Base-by-base conservation (phyloP, 2,888 invertebrate genomes). In the Odontocolon sp. region DNA sequence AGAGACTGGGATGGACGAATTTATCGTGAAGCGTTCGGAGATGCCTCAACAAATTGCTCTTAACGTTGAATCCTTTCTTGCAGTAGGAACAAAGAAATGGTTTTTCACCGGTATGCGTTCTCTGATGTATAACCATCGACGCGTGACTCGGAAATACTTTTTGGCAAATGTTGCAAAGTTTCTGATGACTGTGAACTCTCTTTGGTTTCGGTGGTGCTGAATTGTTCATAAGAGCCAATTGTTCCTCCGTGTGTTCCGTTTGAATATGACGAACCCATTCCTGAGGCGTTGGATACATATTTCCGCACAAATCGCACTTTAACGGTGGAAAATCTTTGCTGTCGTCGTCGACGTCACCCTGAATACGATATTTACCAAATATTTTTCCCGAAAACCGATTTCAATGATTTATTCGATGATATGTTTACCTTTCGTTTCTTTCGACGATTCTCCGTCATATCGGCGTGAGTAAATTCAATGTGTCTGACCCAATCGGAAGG, bases 181-280 rank as follows among this genome's bases (percentile, higher is more conserved):
- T 90, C 78, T 90, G 88, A 77, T 90, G 90, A 79, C 87, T 90
- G 80, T 90, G 90, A 38, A 90, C 89, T 80, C 90, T 87, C 69
- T 90, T 90, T 26, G 90, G 90, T 91, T 93, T 93, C 87, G 93
- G 94, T 87, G 94, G 93, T 87, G 92, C 93, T 88, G 93, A 93
- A 90, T 94, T 94, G 91, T 95, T 95, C 91, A 94, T 95, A 89
- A 95, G 91, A 88, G 95, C 95, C 91, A 96, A 91, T 92, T 96
- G 96, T 77, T 92, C 93, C 88, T 96, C 96, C 0, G 96, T 96
- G 90, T 96, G 96, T 31, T 95, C 94, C 87, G 93, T 95, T 88
- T 96, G 96, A 87, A 96, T 95, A 87, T 96, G 96, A 2, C 96
- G 94, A 50, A 96, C 96, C 96, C 96, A 96, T 90, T 96, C 96